Base-by-base conservation (phyloP, 2,797 vertebrate genomes). In the Gorsachius magnificus region DNA sequence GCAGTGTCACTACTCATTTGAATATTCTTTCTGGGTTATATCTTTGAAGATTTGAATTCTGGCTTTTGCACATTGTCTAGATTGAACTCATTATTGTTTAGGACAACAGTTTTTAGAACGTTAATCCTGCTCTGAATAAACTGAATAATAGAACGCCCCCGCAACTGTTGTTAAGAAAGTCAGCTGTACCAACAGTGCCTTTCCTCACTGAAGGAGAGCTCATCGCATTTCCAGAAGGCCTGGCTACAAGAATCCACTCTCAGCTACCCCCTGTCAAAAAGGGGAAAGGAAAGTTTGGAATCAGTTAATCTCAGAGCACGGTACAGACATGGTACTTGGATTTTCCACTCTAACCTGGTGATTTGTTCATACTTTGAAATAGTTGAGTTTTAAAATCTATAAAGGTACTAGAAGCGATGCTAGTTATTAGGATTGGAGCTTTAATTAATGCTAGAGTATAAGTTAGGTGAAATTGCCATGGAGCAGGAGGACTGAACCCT, bases 11-110 rank as follows among this genome's bases (percentile, higher is more conserved):
- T 88, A 22, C 31, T 79, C 35, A 56, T 74, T 84, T 15, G 2
- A 51, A 84, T 31, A 21, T 3, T n/a, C n/a, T 74, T 85, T 36
- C 48, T 66, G 58, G 43, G 38, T 94, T 85, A 13, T 65, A 36
- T 60, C 70, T 96, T 88, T 90, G 65, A 82, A 82, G 70, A 77
- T 82, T 63, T 91, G 56, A 48, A 72, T 87, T 79, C 70, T 82
- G 63, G 25, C 20, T 88, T 83, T 79, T 82, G 61, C n/a, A 76
- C 8, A 3, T 18, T 60, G 50, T 74, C 8, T 69, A 64, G 60
- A 35, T 65, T n/a, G 45, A 79, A 72, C 51, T 91, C 61, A 63
- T 86, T 87, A 66, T 51, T 79, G 20, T 79, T 88, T 78, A 66
- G 74, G 90, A 61, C 60, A 83, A 54, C 12, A 51, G 36, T 5